Base-by-base conservation (phyloP, 2,113 vertebrate species). In the Thalassoma bifasciatum region DNA sequence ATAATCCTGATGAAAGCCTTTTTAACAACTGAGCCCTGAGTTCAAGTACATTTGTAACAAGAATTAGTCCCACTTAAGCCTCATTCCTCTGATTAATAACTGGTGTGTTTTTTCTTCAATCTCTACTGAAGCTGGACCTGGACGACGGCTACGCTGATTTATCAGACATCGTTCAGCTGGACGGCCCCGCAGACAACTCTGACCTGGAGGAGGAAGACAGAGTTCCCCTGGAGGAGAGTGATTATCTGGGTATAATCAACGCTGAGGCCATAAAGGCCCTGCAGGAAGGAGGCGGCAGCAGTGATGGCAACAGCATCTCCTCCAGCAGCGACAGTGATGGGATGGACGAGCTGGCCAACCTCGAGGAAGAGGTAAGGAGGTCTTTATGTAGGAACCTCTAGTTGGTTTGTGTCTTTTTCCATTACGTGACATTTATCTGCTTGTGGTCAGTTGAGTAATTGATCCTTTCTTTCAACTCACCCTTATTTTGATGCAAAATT, bases 131-230 rank as follows among this genome's bases (percentile, higher is more conserved):
- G 90, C 66, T 89, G 85, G 81, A 81, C 47, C 72, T 87, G 40
- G 87, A 79, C 58, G 89, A 79, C 60, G 67, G 2, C 75, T 92
- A 91, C 71, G 75, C 82, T 38, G 93, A 93, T 17, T 77, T 90
- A 78, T 91, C 91, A 8, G 93, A 93, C 72, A 95, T 98, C 44
- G 92, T 96, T 75, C 98, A 99, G 86, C 91, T 98, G 3, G 97
- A 98, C 69, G 98, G 97, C 53, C 72, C 94, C n/a, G 94, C 95
- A 52, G 88, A 89, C 75, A 94, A 92, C 83, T 96, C 96, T 21
- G 95, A 91, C 58, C 87, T 91, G 8, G 94, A 96, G 80, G 85
- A 86, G 10, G 92, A 77, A 30, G 30, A 30, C 5, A 40, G 91
- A 86, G 59, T 76, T 92, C 61, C 92, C 70, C 58, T 94, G 59